A percentile compares a stretch with the other conserved stretches of the same genome.
These are phyloP conservation scores for Microcebus lehilahytsara DNA, from an alignment of 2,113 vertebrate species.

Conservation along the genomic window DNA sequence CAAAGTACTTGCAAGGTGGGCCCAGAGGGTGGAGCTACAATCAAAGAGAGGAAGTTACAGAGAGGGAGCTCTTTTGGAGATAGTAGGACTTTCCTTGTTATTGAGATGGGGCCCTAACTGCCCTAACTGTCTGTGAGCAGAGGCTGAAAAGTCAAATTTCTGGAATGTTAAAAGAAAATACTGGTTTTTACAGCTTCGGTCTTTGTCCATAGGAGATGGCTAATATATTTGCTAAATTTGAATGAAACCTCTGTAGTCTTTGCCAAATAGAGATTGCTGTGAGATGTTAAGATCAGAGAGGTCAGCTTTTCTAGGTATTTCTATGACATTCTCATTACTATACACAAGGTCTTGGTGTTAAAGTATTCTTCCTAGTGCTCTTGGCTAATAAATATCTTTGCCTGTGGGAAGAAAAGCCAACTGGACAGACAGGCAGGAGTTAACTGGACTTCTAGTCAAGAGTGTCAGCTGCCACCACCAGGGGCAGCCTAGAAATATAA, in stretches of 20 bases:
- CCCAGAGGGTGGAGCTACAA: neutral
- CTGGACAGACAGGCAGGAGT: neutral
- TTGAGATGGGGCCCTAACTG: neutral
- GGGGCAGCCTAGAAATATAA: neutral
- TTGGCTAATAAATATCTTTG: neutral
- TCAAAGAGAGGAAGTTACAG: neutral
- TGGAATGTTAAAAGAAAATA: slow-evolving; percentile 3
- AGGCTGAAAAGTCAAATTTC: slow-evolving; percentile 12
- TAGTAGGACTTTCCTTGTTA: neutral
- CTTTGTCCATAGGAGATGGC: neutral
- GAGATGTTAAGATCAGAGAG: neutral
- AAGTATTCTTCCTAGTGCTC: neutral
- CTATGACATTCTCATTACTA: neutral
- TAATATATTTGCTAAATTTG: neutral
- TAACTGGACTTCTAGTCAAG: neutral
- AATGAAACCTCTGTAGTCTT: neutral
- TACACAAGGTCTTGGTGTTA: neutral
- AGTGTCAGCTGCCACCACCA: neutral
- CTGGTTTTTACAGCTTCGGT: neutral
- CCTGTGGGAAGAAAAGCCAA: neutral
- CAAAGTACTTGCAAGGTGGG: neutral
- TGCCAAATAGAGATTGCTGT: neutral
- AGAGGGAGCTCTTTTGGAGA: neutral
- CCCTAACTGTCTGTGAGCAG: neutral
- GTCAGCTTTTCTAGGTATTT: neutral